Conservation (phyloP, 2,113 vertebrate species). For the Callipepla californica region DNA sequence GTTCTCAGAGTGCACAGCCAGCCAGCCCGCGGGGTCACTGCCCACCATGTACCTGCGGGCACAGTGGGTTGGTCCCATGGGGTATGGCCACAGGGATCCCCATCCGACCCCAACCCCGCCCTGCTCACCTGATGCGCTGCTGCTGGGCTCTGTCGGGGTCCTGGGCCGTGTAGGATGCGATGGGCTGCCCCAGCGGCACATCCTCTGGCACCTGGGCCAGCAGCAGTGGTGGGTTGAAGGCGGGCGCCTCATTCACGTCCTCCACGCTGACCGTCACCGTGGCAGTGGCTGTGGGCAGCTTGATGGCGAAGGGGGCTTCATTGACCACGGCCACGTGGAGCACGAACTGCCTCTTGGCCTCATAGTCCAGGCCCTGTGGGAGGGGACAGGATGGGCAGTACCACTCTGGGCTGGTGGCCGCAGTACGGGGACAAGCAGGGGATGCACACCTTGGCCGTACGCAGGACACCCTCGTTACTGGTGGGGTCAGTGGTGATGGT, state of each 20-base stretch:
- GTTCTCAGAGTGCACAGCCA: slow-evolving; percentile 73
- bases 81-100: rapidly evolving
- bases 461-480: slow-evolving; percentile 88
- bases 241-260: slow-evolving; percentile 84
- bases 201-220: slow-evolving; percentile 74
- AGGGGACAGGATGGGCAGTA: not conserved
- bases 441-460: slow-evolving; percentile 74
- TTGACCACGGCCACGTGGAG: slow-evolving; percentile 85
- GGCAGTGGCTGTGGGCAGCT: slow-evolving; percentile 82
- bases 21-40: slow-evolving; percentile 83
- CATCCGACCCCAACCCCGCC: too few species aligned
- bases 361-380: slow-evolving; percentile 88
- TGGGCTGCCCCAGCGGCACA: not conserved
- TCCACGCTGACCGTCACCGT: slow-evolving; percentile 81
- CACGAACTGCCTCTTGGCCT: slow-evolving; percentile 74
- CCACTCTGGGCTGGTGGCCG: not conserved
- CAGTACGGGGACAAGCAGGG: not conserved
- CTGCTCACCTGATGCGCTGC: slow-evolving; percentile 85
- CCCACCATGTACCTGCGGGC: slow-evolving; percentile 82
- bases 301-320: slow-evolving; percentile 74
- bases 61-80: rapidly evolving
- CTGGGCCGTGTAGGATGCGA: slow-evolving; percentile 78
- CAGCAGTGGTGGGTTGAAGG: slow-evolving; percentile 78
- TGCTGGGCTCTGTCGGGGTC: slow-evolving; percentile 85
- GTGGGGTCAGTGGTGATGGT: slow-evolving; percentile 74